Evolutionary conservation across 2,888 invertebrate species (phyloP).

Genomic region (Cataglyphis albicans): DNA sequence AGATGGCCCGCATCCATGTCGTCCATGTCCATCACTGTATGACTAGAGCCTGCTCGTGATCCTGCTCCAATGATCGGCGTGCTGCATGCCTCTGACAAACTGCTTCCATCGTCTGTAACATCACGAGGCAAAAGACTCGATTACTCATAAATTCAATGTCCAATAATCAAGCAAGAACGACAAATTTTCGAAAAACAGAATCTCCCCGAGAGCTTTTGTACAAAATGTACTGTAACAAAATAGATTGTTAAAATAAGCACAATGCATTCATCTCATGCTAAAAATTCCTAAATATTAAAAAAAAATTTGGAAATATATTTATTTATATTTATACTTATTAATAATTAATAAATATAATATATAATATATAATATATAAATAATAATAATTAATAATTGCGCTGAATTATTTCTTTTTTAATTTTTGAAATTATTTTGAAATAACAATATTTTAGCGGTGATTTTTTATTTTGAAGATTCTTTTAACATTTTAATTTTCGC

Average conservation of each 20-base stretch:
- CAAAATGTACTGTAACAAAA: not conserved
- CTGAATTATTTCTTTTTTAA: not conserved
- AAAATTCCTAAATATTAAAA: not conserved
- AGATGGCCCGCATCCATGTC: slow-evolving; percentile 84
- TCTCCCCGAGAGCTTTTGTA: not conserved
- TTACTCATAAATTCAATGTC: slow-evolving; percentile 19
- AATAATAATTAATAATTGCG: not conserved
- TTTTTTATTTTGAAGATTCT: not conserved
- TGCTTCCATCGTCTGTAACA: slow-evolving; percentile 84
- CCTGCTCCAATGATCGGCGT: slow-evolving; percentile 84
- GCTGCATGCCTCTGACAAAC: slow-evolving; percentile 85
- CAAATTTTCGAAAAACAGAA: not conserved
- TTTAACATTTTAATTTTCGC: not conserved
- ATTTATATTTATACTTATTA: too few species aligned
- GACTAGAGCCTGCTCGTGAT: slow-evolving; percentile 80
- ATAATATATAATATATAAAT: not conserved
- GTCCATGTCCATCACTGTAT: slow-evolving; percentile 83
- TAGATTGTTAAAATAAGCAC: not conserved
- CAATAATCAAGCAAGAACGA: not conserved
- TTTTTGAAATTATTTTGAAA: not conserved
- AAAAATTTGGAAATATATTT: not conserved
- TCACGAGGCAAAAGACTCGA: not conserved
- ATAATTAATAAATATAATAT: too few species aligned
- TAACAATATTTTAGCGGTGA: not conserved
- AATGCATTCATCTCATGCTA: not conserved